A percentile compares a stretch with the other conserved stretches of the same genome.
These are phyloP conservation scores for Grammomys dolichurus DNA, from an alignment of 2,113 vertebrate genomes.

Conservation along the genomic window DNA sequence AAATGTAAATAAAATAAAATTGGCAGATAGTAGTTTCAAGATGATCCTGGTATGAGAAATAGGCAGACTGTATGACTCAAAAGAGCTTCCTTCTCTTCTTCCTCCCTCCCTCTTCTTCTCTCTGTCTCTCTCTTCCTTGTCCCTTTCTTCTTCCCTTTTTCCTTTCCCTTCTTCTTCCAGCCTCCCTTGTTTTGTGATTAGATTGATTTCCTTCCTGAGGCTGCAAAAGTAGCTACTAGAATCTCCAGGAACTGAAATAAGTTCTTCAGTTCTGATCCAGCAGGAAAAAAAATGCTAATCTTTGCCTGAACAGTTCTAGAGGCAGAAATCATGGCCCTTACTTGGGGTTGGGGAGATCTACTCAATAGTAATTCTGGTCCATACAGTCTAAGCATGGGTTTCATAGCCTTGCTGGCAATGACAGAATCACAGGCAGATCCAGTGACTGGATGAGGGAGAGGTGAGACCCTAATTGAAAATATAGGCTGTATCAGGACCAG, in stretches of 20 bases:
- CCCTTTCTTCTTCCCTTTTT: background rate
- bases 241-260: background rate
- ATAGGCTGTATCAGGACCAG: background rate
- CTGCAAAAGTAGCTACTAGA: slow-evolving; percentile 17
- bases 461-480: background rate
- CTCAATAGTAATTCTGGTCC: background rate
- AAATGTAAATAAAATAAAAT: background rate
- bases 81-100: background rate
- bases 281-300: background rate
- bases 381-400: background rate
- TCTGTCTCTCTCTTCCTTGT: background rate
- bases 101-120: background rate
- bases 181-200: slow-evolving; percentile 7
- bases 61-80: background rate
- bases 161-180: background rate
- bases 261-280: slow-evolving; percentile 12
- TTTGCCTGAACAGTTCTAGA: background rate
- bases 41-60: background rate
- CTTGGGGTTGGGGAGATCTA: background rate
- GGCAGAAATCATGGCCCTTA: background rate
- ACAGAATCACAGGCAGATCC: background rate
- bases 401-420: background rate
- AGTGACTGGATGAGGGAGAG: background rate
- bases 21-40: background rate
- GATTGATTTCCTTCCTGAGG: background rate